Conservation (phyloP, 2,888 invertebrate genomes). For the Listrodromus nycthemerus region DNA sequence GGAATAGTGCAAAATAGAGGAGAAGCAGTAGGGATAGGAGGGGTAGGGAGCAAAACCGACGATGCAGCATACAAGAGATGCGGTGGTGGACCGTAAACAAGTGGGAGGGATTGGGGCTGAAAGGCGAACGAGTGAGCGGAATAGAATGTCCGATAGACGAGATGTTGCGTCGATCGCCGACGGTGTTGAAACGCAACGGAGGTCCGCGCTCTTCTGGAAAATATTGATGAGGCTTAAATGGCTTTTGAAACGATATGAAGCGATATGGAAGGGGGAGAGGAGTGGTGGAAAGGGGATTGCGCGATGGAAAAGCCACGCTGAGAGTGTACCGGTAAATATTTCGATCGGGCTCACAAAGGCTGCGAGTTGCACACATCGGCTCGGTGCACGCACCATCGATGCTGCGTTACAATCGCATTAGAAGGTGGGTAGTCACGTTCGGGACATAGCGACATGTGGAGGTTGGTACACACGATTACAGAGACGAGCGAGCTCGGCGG, state of each 20-base stretch:
- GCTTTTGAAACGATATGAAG: constrained; percentile 42
- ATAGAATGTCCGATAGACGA: constrained; percentile 1
- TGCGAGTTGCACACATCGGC: constrained; percentile 13
- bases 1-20: constrained; percentile 47
- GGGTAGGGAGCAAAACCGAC: constrained; percentile 34
- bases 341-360: constrained; percentile 61
- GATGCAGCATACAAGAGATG: constrained; percentile 56
- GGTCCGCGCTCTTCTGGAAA: constrained; percentile 56
- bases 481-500: constrained; percentile 35
- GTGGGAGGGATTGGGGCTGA: constrained; percentile 37
- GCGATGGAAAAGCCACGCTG: constrained; percentile 44
- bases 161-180: constrained; percentile 15
- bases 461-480: constrained; percentile 26
- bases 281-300: not conserved
- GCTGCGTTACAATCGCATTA: constrained; percentile 62
- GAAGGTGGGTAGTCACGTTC: constrained; percentile 35
- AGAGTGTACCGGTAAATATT: constrained; percentile 59
- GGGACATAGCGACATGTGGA: constrained; percentile 22
- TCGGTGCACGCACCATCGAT: constrained; percentile 33
- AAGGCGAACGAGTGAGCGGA: constrained; percentile 53
- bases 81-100: constrained; percentile 45
- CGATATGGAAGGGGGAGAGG: not conserved
- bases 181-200: constrained; percentile 38
- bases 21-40: constrained; percentile 17
- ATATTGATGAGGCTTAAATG: constrained; percentile 64